A percentile compares a stretch with the other conserved stretches of the same genome.
Evolutionary conservation across 2,797 vertebrate species (phyloP).

Genomic region (Crenuchus spilurus): DNA sequence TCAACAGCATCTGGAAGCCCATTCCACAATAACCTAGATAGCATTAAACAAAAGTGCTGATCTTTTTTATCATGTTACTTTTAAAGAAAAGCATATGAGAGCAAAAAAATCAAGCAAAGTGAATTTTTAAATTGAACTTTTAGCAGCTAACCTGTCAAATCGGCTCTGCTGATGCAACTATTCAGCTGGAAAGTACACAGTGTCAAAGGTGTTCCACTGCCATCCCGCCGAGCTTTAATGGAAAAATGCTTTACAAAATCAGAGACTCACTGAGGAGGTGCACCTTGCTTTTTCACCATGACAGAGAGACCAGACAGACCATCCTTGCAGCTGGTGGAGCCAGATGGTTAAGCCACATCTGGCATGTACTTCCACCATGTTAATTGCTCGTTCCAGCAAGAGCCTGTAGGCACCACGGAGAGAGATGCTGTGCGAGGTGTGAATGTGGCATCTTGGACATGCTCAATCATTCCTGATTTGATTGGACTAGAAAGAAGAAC

Average conservation of each 20-base stretch:
- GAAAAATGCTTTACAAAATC: constrained; percentile 7
- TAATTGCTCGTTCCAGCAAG: constrained; percentile 42
- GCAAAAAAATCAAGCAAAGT: neutral
- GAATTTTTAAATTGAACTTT: neutral
- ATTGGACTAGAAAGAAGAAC: neutral
- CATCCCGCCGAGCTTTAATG: constrained; percentile 10
- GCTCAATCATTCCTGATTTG: neutral
- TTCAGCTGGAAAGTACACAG: constrained; percentile 32
- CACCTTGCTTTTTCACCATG: constrained; percentile 22
- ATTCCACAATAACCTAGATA: neutral
- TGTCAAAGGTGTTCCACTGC: constrained; percentile 20
- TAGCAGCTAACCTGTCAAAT: constrained; percentile 17
- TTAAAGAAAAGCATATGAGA: neutral
- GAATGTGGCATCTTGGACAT: neutral
- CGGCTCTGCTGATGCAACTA: neutral
- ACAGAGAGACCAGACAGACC: constrained; percentile 42
- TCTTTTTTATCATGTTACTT: neutral
- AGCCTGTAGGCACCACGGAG: constrained; percentile 3
- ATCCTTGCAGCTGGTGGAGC: constrained; percentile 36
- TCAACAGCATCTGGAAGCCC: neutral
- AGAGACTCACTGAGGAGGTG: constrained; percentile 29
- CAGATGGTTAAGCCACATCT: constrained; percentile 44
- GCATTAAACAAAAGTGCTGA: neutral
- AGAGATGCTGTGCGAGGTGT: neutral
- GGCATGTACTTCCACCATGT: constrained; percentile 32